Base-by-base conservation (phyloP, 2,113 vertebrate species). In the Eira barbara region DNA sequence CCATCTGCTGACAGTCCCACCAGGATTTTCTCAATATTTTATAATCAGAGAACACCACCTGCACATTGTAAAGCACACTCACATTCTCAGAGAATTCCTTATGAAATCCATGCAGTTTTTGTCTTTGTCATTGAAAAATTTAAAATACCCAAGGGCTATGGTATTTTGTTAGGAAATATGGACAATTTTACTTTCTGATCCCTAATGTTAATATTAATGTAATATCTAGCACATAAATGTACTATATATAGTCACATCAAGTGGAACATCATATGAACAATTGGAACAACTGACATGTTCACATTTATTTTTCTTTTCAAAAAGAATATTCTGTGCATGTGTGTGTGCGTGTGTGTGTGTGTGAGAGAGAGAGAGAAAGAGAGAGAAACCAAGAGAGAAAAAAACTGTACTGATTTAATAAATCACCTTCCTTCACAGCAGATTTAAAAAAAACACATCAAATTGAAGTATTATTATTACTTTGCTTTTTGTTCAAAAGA, bases 91-190 rank as follows among this genome's bases (percentile, higher is more conserved):
- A 90, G 36, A 55, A 87, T 29, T 86, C 89, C 34, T 81, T 88
- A 47, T 42, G 18, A 90, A 97, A 86, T 78, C 45, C 34, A 86
- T 0, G 2, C 36, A n/a, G 17, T 31, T 73, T 89, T 55, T 94
- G 34, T 45, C 90, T 96, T 73, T 82, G 23, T 80, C n/a, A 76
- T 31, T 73, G 81, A 97, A 87, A 95, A 83, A 39, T 17, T 88
- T 80, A 5, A 71, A 57, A 55, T 69, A 42, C 2, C 15, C 49
- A 78, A 87, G 14, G 8, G 7, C 55, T 69, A 14, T 80, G 23
- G 1, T 78, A 61, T 55, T 10, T 39, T 81, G 1, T 67, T 71
- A 69, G 25, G 14, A 89, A 91, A 86, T 57, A n/a, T 0, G 31
- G 17, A 3, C 1, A 49, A 2, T 63, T 84, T 86, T 89, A 36